Evolutionary conservation across 2,113 vertebrate genomes (phyloP).

Genomic region (Ia io): DNA sequence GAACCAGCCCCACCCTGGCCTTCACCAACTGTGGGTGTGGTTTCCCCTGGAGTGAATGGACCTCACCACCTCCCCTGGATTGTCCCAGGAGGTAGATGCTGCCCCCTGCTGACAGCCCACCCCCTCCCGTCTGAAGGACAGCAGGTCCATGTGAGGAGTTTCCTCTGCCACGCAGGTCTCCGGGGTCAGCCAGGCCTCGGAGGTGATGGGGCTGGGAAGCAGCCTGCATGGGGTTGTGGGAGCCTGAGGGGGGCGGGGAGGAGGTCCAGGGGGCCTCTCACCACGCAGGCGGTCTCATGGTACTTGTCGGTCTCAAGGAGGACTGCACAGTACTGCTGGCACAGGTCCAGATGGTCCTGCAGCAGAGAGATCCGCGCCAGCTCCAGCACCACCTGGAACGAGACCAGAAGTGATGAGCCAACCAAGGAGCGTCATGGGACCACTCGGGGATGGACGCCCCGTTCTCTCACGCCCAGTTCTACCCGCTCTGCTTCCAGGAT

Average conservation of each 20-base stretch:
- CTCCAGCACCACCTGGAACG: conserved; percentile 78
- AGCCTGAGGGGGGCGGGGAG: not conserved
- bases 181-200: not conserved
- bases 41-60: not conserved
- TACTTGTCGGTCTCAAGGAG: conserved; percentile 72
- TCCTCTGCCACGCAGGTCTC: not conserved
- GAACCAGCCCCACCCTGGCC: not conserved
- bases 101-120: conserved; percentile 34
- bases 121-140: not conserved
- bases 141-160: rapidly evolving
- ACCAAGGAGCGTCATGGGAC: rapidly evolving
- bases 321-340: conserved; percentile 75
- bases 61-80: not conserved
- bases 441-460: rapidly evolving
- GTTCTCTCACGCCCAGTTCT: not conserved
- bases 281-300: conserved; percentile 74
- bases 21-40: not conserved
- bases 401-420: rapidly evolving
- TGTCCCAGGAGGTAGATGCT: not conserved
- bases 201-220: not conserved
- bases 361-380: conserved; percentile 79
- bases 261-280: conserved; percentile 20
- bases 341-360: conserved; percentile 80
- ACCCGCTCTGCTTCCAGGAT: not conserved
- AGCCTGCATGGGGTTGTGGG: not conserved